Conservation (phyloP, 30 jellyfish, hydroid and myxozoan genomes). For the Pseudorhiza aurosa region DNA sequence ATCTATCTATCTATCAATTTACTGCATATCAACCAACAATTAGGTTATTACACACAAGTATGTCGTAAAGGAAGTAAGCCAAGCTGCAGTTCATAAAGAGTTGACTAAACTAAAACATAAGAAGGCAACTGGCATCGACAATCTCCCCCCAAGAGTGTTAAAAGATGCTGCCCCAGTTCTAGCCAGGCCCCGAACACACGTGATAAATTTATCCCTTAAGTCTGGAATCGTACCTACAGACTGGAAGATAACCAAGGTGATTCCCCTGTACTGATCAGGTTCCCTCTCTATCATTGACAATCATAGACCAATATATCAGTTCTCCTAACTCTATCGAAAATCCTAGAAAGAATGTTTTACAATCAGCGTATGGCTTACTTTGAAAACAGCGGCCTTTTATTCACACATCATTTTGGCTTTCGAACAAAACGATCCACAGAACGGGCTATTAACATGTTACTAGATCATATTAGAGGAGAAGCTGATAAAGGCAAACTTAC, state of each 20-base stretch:
- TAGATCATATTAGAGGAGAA: slow-evolving; percentile 45
- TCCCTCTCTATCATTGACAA: slow-evolving; percentile 7
- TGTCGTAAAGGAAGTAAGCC: slow-evolving; percentile 2
- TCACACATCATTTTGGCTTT: slow-evolving; percentile 41
- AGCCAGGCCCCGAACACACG: slow-evolving; percentile 33
- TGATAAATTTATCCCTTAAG: slow-evolving; percentile 22
- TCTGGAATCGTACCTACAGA: slow-evolving; percentile 42
- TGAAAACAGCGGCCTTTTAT: slow-evolving; percentile 44
- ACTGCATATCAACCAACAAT: too few relatives aligned
- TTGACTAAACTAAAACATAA: slow-evolving; percentile 18
- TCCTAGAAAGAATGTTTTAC: slow-evolving; percentile 20
- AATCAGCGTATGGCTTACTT: slow-evolving; percentile 40
- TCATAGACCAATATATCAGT: slow-evolving; percentile 58
- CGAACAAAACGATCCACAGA: slow-evolving; percentile 40
- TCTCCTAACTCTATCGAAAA: slow-evolving; percentile 49
- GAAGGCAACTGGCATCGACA: slow-evolving; percentile 44
- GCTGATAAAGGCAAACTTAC: slow-evolving; percentile 61
- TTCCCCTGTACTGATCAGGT: slow-evolving; percentile 43
- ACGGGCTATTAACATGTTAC: slow-evolving; percentile 12
- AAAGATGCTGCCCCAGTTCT: slow-evolving; percentile 33
- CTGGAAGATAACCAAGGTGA: slow-evolving; percentile 55
- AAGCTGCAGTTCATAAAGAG: slow-evolving; percentile 27
- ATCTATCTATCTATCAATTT: too few relatives aligned
- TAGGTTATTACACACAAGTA: too few relatives aligned
- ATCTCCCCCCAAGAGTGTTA: slow-evolving; percentile 35